Conservation (phyloP, 2,113 vertebrate species). For the Antigone vipio region DNA sequence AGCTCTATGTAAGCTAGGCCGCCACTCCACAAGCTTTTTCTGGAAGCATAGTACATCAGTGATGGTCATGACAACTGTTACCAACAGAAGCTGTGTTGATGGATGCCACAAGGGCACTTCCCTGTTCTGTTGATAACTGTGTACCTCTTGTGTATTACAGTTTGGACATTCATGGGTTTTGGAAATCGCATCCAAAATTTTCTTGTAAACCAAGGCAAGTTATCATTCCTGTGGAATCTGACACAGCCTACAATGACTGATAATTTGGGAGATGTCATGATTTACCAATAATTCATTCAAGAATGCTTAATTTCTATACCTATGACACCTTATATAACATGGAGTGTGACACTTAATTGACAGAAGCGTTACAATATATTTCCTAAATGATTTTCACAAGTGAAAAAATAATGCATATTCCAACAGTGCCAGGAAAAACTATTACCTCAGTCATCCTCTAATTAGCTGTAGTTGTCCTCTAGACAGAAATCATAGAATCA, state of each 20-base stretch:
- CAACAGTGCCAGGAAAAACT: background rate
- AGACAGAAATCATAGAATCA: background rate
- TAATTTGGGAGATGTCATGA: background rate
- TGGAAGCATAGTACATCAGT: background rate
- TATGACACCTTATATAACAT: background rate
- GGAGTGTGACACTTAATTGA: background rate
- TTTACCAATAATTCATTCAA: background rate
- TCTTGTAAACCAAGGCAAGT: background rate
- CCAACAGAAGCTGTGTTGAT: background rate
- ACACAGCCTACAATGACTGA: background rate
- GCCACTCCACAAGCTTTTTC: background rate
- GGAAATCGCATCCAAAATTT: background rate
- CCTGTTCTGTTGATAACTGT: background rate
- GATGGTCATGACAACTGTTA: background rate
- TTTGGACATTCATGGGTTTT: background rate
- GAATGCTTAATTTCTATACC: background rate
- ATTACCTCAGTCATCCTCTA: background rate
- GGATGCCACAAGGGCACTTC: background rate
- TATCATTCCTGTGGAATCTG: background rate
- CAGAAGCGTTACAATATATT: background rate
- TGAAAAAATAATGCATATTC: background rate
- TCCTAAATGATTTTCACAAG: background rate
- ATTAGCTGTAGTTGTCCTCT: background rate
- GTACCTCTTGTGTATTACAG: background rate
- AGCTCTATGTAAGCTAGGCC: background rate